These are phyloP conservation scores for Trididemnum clinides DNA, from an alignment of 23 tunicate species.

Conservation along the genomic window DNA sequence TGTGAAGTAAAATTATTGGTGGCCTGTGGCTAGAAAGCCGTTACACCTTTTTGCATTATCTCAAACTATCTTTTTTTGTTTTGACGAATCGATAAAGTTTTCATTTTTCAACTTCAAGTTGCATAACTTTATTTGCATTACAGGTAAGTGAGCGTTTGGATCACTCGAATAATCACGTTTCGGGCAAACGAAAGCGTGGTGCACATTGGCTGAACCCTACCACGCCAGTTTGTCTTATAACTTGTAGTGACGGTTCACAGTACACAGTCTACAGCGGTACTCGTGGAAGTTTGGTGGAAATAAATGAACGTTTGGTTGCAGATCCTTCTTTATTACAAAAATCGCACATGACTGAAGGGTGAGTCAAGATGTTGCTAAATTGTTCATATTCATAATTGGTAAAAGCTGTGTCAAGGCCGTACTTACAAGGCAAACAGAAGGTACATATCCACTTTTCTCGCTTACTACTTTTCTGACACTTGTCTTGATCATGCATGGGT, in stretches of 20 bases:
- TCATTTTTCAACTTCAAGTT: no score
- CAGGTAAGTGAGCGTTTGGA: constrained; percentile 79
- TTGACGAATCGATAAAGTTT: no score
- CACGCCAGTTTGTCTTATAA: constrained; percentile 65
- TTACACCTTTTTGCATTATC: no score
- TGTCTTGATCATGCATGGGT: no score
- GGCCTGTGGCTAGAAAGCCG: no score
- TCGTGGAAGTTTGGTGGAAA: constrained; percentile 78
- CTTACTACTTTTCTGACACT: no score
- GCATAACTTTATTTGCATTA: no score
- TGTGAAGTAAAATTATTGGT: no score
- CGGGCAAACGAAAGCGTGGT: constrained; percentile 92
- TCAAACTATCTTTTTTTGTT: no score
- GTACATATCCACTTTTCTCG: background rate
- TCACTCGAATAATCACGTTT: constrained; percentile 55
- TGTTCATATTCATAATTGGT: no score
- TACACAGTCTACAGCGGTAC: constrained; percentile 62
- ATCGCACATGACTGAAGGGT: constrained; percentile 59
- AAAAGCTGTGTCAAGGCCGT: no score
- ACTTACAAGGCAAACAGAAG: background rate
- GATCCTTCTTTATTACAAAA: constrained; percentile 48
- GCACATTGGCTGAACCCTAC: constrained; percentile 87
- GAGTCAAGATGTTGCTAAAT: background rate
- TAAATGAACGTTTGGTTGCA: constrained; percentile 45
- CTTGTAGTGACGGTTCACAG: constrained; percentile 52